Conservation (phyloP, 2,888 invertebrate species). For the Brachynemurus nebulosus region DNA sequence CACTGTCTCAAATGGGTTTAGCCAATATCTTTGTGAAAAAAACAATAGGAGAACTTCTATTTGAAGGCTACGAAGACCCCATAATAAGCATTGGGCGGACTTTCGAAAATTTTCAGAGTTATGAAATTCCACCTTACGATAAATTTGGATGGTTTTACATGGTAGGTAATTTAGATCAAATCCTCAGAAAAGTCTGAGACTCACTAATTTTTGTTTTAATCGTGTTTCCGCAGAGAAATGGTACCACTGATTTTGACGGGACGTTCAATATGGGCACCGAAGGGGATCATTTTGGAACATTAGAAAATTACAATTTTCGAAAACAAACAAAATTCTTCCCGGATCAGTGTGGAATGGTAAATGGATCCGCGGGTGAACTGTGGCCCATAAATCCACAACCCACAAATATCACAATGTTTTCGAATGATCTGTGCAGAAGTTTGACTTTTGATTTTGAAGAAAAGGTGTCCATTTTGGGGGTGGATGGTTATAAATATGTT, state of each 20-base stretch:
- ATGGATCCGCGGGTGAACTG: constrained; percentile 70
- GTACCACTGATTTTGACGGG: constrained; percentile 57
- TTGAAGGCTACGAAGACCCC: constrained; percentile 67
- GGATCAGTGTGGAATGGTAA: constrained; percentile 43
- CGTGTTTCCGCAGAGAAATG: constrained; percentile 49
- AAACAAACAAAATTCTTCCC: constrained; percentile 38
- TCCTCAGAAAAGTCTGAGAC: not conserved
- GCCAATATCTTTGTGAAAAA: constrained; percentile 41
- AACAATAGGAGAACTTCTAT: constrained; percentile 54
- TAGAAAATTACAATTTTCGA: constrained; percentile 57
- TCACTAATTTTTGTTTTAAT: not conserved
- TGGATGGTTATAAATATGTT: constrained; percentile 51
- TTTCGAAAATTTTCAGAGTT: constrained; percentile 36
- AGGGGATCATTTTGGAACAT: constrained; percentile 46
- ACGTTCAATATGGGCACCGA: constrained; percentile 66
- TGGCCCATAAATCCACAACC: constrained; percentile 51
- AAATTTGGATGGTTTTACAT: constrained; percentile 78
- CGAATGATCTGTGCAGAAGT: constrained; percentile 62
- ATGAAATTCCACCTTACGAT: constrained; percentile 44
- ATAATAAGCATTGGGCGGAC: constrained; percentile 50
- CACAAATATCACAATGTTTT: constrained; percentile 45
- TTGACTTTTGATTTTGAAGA: constrained; percentile 46
- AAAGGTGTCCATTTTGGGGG: constrained; percentile 40
- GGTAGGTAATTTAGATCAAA: constrained; percentile 33
- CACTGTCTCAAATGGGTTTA: constrained; percentile 41